Base-by-base conservation (phyloP, 1,140 invertebrate species). In the Drosophila fuyamai region DNA sequence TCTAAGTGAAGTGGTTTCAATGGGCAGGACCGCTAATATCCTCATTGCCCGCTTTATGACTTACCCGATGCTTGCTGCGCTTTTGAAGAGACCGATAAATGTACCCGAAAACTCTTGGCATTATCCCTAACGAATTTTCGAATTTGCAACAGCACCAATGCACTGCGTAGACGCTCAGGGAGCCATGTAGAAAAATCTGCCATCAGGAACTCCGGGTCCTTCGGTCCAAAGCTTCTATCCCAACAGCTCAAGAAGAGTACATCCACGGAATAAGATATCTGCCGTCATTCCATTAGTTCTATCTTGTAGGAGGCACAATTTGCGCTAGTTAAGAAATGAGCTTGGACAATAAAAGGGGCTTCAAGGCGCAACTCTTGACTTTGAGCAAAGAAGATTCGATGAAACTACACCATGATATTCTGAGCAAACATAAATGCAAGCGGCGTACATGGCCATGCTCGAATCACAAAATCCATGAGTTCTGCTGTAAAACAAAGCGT, bases 391-490 rank as follows among this genome's bases (percentile, higher is more conserved):
- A 18, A 18, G 18, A 18, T 18, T 18, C 18, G 18, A 18, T 18
- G 18, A 18, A 18, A 18, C 18, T 18, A 18, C 18, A 18, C 18
- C 18, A 2, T 18, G 18, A 18, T 18, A 18, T 18, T 18, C 18
- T 18, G 18, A 18, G 18, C 18, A 2, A 18, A 18, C 18, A 18
- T 18, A 18, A 18, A 18, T 18, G 18, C 18, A 18, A 18, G 18
- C 18, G 18, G 1, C 18, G 1, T 18, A 18, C 18, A 2, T 2
- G 18, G 18, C 18, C 18, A 35, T 29, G 16, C 55, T 47, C 18
- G 12, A 27, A 46, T 61, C 27, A 3, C 23, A 51, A 61, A 35
- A 61, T 50, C 12, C n/a, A 23, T 61, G 58, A 6, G 51, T 40
- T 43, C 41, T 14, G 10, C 14, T 16, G 23, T 23, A 23, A 23